Conservation (phyloP, 2,797 vertebrate genomes). For the Amblyraja radiata region DNA sequence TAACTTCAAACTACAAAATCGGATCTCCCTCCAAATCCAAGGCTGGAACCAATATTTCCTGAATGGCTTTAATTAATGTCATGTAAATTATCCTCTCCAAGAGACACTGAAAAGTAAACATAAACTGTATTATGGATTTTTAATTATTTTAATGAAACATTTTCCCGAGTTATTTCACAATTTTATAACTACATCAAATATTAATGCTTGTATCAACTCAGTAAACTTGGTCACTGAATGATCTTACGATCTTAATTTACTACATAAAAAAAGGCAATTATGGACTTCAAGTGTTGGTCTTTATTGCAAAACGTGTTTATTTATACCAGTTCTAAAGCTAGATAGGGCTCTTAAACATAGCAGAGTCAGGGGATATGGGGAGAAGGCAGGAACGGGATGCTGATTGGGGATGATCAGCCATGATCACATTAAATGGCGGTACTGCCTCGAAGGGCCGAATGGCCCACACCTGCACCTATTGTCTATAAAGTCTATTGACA, state of each 20-base stretch:
- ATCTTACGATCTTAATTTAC: background rate
- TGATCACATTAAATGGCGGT: too few species aligned
- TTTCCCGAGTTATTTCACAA: background rate
- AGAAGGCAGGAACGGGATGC: too few species aligned
- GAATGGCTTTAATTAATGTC: background rate
- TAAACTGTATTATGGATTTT: background rate
- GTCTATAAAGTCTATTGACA: background rate
- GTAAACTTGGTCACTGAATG: background rate
- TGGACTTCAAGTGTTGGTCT: background rate
- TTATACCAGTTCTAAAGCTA: background rate
- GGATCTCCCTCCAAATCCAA: background rate
- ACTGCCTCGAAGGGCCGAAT: too few species aligned
- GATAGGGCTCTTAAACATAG: too few species aligned
- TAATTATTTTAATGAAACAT: background rate
- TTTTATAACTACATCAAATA: background rate
- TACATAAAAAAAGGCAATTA: background rate
- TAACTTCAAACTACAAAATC: background rate
- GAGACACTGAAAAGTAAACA: background rate
- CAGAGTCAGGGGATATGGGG: too few species aligned
- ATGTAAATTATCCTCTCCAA: background rate
- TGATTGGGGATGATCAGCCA: too few species aligned
- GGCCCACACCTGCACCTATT: too few species aligned
- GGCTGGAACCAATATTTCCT: background rate
- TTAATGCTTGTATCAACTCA: background rate
- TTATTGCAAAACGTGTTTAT: background rate